Evolutionary conservation across 2,888 invertebrate genomes (phyloP).

Genomic region (Perizoma affinitatum): DNA sequence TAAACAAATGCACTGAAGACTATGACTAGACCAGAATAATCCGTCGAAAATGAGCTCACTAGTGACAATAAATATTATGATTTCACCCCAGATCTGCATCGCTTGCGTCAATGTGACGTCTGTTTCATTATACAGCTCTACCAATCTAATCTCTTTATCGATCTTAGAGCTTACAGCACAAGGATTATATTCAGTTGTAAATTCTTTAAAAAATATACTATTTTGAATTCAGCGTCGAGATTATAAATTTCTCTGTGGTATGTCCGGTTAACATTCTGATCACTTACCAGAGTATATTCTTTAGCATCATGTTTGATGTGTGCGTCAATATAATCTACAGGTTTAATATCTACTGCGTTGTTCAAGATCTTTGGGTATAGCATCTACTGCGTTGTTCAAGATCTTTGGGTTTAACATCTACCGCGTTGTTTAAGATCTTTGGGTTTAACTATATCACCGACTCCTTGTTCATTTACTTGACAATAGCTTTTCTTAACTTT

Average conservation of each 20-base stretch:
- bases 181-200: constrained; percentile 58
- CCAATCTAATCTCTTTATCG: constrained; percentile 53
- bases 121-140: constrained; percentile 73
- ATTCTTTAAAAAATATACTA: constrained; percentile 55
- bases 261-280: constrained; percentile 76
- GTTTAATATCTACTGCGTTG: constrained; percentile 2
- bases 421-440: too few relatives aligned
- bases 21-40: constrained; percentile 64
- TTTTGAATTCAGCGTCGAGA: constrained; percentile 73
- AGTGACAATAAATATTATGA: constrained; percentile 79
- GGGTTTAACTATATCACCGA: too few relatives aligned
- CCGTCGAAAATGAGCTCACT: constrained; percentile 68
- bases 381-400: too few relatives aligned
- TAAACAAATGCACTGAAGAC: constrained; percentile 38
- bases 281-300: constrained; percentile 66
- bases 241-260: constrained; percentile 77
- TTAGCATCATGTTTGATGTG: constrained; percentile 61
- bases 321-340: constrained; percentile 50
- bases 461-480: too few relatives aligned
- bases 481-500: too few relatives aligned
- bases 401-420: too few relatives aligned
- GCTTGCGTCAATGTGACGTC: constrained; percentile 82
- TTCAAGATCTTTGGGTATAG: not conserved
- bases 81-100: constrained; percentile 77
- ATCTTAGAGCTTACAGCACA: constrained; percentile 56